A percentile compares a stretch with the other conserved stretches of the same genome.
Conservation (phyloP, 2,888 invertebrate genomes). For the Chloroclysta siterata region DNA sequence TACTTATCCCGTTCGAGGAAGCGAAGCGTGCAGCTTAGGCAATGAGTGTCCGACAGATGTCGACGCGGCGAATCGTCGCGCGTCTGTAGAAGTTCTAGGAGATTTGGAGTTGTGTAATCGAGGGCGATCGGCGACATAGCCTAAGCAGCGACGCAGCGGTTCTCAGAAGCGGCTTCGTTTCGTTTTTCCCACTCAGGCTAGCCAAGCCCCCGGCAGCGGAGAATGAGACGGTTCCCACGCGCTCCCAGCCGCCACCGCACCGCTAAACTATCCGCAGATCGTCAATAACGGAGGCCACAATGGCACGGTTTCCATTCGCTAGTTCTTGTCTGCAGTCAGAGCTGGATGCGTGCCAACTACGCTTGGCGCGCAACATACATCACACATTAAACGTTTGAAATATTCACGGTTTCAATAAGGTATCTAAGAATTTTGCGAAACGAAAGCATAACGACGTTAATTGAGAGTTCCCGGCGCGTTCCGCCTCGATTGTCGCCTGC, state of each 20-base stretch:
- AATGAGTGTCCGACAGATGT: conserved; percentile 1
- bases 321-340: conserved; percentile 31
- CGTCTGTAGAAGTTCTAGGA: conserved; percentile 20
- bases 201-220: not conserved
- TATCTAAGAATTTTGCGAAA: conserved; percentile 60
- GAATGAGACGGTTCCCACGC: conserved; percentile 16
- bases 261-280: too few relatives aligned
- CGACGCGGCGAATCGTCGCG: conserved; percentile 1
- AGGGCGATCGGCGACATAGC: conserved; percentile 21
- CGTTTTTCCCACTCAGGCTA: not conserved
- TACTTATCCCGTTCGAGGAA: conserved; percentile 57
- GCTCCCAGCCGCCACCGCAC: not conserved
- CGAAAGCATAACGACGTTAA: conserved; percentile 62
- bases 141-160: not conserved
- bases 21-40: conserved; percentile 28
- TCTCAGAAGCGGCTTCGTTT: conserved; percentile 20
- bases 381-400: conserved; percentile 53
- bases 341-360: conserved; percentile 53
- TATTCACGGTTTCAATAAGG: conserved; percentile 61
- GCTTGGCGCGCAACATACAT: conserved; percentile 38
- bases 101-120: conserved; percentile 16
- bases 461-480: conserved; percentile 62
- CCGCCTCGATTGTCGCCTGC: conserved; percentile 42
- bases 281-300: conserved; percentile 10
- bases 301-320: conserved; percentile 40